Evolutionary conservation across 2,113 vertebrate genomes (phyloP).

Genomic region (Chlorodrepanis virens): DNA sequence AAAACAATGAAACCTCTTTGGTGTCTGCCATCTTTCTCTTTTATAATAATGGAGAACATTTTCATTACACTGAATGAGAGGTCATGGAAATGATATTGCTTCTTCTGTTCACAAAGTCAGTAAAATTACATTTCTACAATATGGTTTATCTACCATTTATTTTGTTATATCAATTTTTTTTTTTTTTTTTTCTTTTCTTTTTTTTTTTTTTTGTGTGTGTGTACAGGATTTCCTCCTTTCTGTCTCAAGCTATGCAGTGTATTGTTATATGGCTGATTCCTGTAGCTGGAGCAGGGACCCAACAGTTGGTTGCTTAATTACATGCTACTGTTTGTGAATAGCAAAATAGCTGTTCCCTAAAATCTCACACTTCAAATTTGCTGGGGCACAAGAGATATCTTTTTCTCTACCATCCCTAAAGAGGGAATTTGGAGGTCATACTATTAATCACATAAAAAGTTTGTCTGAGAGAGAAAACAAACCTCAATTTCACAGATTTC

Average conservation of each 20-base stretch:
- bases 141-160: constrained; percentile 22
- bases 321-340: neutral
- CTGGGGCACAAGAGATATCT: neutral
- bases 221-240: constrained; percentile 27
- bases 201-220: neutral
- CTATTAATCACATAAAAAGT: neutral
- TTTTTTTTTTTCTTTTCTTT: neutral
- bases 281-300: neutral
- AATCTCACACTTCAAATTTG: neutral
- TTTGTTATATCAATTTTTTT: neutral
- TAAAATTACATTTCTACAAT: neutral
- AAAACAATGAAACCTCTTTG: neutral
- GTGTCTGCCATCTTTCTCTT: constrained; percentile 26
- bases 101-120: neutral
- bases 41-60: constrained; percentile 22
- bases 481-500: neutral
- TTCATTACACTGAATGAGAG: constrained; percentile 3
- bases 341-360: neutral
- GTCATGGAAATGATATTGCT: neutral
- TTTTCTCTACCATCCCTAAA: neutral
- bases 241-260: constrained; percentile 7
- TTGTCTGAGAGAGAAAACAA: constrained; percentile 1
- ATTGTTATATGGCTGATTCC: neutral
- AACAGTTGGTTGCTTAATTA: constrained; percentile 6
- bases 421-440: neutral